phyloP scores from a whole-genome alignment of 2,888 invertebrate genomes.

The Steromphala cineraria region DNA sequence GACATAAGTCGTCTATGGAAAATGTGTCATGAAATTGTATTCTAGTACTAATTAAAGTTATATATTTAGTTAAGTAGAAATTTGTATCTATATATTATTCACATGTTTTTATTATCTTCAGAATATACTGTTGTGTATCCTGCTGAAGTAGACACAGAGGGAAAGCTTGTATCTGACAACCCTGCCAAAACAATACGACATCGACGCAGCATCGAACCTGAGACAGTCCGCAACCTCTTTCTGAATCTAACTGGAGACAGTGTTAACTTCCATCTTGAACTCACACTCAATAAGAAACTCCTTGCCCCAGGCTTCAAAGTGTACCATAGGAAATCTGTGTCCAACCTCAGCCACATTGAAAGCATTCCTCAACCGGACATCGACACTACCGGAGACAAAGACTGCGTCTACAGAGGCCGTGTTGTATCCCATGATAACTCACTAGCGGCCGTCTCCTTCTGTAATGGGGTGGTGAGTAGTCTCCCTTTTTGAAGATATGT shows the following conservation, averaged over 20 bases:
- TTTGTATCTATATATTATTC: no score
- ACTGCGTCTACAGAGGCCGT: slow-evolving; percentile 52
- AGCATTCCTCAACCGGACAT: neutral
- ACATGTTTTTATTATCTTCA: neutral
- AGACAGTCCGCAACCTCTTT: slow-evolving; percentile 34
- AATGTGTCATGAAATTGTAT: no score
- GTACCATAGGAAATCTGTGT: slow-evolving; percentile 47
- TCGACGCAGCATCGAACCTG: neutral
- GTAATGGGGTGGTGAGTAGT: slow-evolving; percentile 60
- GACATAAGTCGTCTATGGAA: no score
- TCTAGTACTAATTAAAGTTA: no score
- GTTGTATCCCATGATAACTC: slow-evolving; percentile 43
- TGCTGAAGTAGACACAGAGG: neutral
- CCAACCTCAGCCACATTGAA: slow-evolving; percentile 11
- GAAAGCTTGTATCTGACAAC: neutral
- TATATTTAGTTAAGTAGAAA: no score
- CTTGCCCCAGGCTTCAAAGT: slow-evolving; percentile 62
- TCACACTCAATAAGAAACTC: slow-evolving; percentile 52
- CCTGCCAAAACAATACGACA: neutral
- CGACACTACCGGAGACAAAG: neutral
- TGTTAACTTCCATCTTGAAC: slow-evolving; percentile 53
- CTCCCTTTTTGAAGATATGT: neutral
- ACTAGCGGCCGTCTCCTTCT: slow-evolving; percentile 56
- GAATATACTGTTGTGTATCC: neutral
- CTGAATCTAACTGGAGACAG: slow-evolving; percentile 56